Evolutionary conservation across 2,797 vertebrate species (phyloP), one percentile per base, ranked within the genome.

Genomic region (Catamblyrhynchus diadema): DNA sequence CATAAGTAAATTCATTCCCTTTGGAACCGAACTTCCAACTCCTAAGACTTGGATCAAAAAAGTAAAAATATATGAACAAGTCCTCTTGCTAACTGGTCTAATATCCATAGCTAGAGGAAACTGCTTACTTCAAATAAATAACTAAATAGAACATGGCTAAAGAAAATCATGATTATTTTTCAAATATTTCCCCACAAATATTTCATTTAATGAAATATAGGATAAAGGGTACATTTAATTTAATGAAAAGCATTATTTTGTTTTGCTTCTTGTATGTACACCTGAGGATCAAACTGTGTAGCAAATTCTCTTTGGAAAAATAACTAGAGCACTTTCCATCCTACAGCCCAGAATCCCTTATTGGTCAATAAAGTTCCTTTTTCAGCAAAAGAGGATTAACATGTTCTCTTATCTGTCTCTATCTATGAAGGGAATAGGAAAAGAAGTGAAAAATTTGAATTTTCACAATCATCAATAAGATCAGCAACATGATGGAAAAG

Each of bases 21-120:
- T 85, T 47, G 81, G 94, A 92, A 95, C 82, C 87, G 12, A 94
- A 89, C 73, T 95, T 93, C 92, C 94, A 95, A 79, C 74, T 90
- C 90, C 91, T 86, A 88, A 85, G 81, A 92, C 77, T 95, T 95
- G 94, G 92, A 97, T 72, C 69, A 75, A 37, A 59, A 90, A 94
- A 96, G 23, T 71, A 85, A 95, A 94, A 95, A 77, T 54, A 61
- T 48, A 81, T 72, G 45, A 85, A 94, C 39, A 93, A 81, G 82
- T 81, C 30, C 18, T 90, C 61, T 64, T 88, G 33, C 39, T 92
- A 66, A 81, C 65, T 77, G 67, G 70, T 92, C 57, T 82, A 75
- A 79, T 70, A n/a, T 33, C 33, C 81, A 78, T 80, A 39, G 62
- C 53, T 57, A 79, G 50, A 88, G 62, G 62, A 93, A 92, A 92